A percentile compares a stretch with the other conserved stretches of the same genome.
These are phyloP conservation scores for Cerastis leucographa DNA, from an alignment of 2,888 invertebrate species.

Conservation along the genomic window DNA sequence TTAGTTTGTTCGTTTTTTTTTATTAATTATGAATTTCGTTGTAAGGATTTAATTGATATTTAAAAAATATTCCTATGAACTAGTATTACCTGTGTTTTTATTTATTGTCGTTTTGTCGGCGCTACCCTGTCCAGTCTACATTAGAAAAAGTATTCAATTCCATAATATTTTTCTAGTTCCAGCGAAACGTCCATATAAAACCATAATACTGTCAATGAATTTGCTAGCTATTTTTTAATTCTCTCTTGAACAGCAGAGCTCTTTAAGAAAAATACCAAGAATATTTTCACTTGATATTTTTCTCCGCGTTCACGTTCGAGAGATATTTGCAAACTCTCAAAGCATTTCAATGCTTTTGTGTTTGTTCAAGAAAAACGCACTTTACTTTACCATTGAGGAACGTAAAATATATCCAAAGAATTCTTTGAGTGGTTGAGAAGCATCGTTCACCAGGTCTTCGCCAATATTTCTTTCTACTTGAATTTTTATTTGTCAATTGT, in stretches of 20 bases:
- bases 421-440: slow-evolving; percentile 1
- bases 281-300: slow-evolving; percentile 17
- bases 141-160: neutral
- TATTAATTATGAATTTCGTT: too few relatives aligned
- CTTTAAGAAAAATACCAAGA: neutral
- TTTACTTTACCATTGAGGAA: slow-evolving; percentile 11
- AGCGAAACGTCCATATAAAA: neutral
- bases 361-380: slow-evolving; percentile 30
- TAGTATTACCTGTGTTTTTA: too few relatives aligned
- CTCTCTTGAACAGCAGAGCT: neutral
- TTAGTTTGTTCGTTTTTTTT: too few relatives aligned
- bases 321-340: slow-evolving; percentile 29
- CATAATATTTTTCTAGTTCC: neutral
- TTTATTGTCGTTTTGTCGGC: too few relatives aligned
- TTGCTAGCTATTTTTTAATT: neutral
- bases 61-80: too few relatives aligned
- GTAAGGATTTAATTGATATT: too few relatives aligned
- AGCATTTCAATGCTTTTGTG: slow-evolving; percentile 32
- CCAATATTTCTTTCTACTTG: neutral
- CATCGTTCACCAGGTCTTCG: neutral
- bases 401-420: slow-evolving; percentile 21
- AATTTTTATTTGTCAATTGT: neutral
- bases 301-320: neutral
- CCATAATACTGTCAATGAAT: neutral
- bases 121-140: neutral